A percentile compares a stretch with the other conserved stretches of the same genome.
Conservation (phyloP, 2,888 invertebrate species). For the Netelia inedita region DNA sequence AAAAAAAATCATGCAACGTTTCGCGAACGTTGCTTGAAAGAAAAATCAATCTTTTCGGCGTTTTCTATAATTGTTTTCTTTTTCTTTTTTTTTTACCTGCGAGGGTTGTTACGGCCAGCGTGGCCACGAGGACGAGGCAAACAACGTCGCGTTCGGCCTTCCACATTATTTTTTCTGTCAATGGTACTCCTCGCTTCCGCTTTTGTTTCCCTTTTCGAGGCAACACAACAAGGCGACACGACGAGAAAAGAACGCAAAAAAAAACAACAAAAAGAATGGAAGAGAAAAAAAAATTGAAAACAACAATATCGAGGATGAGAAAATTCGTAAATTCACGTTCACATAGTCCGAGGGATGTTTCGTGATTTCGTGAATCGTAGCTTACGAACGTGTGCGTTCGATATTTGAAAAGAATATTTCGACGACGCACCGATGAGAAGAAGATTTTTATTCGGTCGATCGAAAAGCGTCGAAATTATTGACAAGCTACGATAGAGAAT, state of each 20-base stretch:
- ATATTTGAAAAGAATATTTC: no score
- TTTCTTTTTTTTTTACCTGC: constrained; percentile 51
- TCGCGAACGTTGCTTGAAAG: neutral
- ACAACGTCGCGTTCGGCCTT: constrained; percentile 48
- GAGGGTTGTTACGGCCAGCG: constrained; percentile 46
- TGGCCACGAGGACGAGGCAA: constrained; percentile 49
- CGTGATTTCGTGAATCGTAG: no score
- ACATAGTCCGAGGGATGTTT: neutral
- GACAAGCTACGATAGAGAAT: no score
- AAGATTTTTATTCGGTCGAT: no score
- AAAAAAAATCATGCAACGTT: neutral
- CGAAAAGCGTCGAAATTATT: no score
- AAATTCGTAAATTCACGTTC: neutral
- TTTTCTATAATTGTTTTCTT: neutral
- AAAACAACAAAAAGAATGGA: neutral
- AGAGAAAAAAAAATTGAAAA: neutral
- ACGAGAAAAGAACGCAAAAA: no score
- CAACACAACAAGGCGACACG: no score
- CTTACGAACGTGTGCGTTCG: no score
- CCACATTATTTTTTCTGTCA: constrained; percentile 57
- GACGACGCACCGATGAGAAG: neutral
- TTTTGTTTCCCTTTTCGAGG: no score
- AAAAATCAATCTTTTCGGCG: neutral
- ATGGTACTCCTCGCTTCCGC: neutral
- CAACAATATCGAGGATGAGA: neutral